Conservation (phyloP, 2,113 vertebrate species). For the Stigmatopora argus region DNA sequence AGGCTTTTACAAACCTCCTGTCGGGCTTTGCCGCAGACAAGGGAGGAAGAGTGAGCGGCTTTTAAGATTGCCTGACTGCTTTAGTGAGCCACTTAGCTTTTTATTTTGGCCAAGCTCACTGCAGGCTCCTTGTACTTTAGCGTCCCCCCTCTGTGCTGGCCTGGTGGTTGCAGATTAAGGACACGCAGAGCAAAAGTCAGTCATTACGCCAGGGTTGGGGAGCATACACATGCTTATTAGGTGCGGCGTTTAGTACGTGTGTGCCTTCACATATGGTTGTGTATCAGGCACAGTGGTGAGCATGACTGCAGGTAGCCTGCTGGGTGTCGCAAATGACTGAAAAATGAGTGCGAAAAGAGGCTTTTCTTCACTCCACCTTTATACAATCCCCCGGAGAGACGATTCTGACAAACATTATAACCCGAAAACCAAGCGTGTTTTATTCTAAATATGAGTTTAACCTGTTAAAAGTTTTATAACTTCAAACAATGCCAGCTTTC, state of each 20-base stretch:
- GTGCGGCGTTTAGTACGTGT: slow-evolving; percentile 28
- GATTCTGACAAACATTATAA: slow-evolving; percentile 50
- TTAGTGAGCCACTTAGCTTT: slow-evolving; percentile 58
- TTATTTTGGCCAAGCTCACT: slow-evolving; percentile 61
- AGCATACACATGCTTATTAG: slow-evolving; percentile 31
- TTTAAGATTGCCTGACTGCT: slow-evolving; percentile 52
- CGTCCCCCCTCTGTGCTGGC: slow-evolving; percentile 52
- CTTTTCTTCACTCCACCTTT: slow-evolving; percentile 36
- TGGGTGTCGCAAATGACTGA: slow-evolving; percentile 45
- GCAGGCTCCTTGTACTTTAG: slow-evolving; percentile 63
- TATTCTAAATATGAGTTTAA: slow-evolving; percentile 63
- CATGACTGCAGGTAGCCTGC: slow-evolving; percentile 54
- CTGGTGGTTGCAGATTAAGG: slow-evolving; percentile 54
- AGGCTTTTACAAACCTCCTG: slow-evolving; percentile 42
- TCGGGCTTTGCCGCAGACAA: slow-evolving; percentile 34
- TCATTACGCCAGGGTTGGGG: slow-evolving; percentile 40
- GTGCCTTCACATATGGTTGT: slow-evolving; percentile 32
- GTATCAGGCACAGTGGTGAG: slow-evolving; percentile 37
- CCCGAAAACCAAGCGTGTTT: slow-evolving; percentile 39
- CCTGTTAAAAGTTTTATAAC: slow-evolving; percentile 60
- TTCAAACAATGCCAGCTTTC: slow-evolving; percentile 60
- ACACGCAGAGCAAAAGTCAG: slow-evolving; percentile 44
- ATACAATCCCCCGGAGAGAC: slow-evolving; percentile 38
- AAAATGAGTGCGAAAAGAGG: slow-evolving; percentile 52
- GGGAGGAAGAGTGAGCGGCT: slow-evolving; percentile 42